Evolutionary conservation across 2,797 vertebrate genomes (phyloP).

Genomic region (Argentina silus): DNA sequence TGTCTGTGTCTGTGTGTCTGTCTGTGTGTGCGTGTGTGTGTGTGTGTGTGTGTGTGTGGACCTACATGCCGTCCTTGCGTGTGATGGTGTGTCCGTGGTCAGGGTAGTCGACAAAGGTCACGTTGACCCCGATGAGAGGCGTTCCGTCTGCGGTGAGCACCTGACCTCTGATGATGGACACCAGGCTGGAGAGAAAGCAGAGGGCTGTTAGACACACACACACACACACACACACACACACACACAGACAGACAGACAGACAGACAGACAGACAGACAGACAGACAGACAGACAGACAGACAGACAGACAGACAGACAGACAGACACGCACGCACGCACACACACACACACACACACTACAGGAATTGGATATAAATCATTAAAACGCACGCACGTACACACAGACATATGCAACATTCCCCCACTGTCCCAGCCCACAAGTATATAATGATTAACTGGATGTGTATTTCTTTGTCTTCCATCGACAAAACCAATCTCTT

Average conservation of each 20-base stretch:
- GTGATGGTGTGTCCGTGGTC: slow-evolving; percentile 95
- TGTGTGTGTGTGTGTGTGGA: slow-evolving; percentile 42
- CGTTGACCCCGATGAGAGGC: slow-evolving; percentile 95
- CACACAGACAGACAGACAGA: background rate
- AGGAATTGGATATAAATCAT: slow-evolving; percentile 40
- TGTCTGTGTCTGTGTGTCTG: slow-evolving; percentile 5
- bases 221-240: background rate
- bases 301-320: background rate
- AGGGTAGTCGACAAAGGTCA: slow-evolving; percentile 94
- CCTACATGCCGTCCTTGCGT: slow-evolving; percentile 96
- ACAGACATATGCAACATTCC: background rate
- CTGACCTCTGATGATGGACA: slow-evolving; percentile 94
- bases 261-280: slow-evolving; percentile 5
- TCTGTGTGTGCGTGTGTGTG: slow-evolving; percentile 12
- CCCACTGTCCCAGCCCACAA: too few species aligned
- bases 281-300: slow-evolving; percentile 2
- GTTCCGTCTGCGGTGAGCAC: slow-evolving; percentile 96
- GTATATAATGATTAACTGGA: too few species aligned
- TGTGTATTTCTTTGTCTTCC: too few species aligned
- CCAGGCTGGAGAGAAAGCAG: slow-evolving; percentile 77
- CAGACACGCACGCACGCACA: background rate
- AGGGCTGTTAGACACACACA: background rate
- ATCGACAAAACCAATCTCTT: too few species aligned
- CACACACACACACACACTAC: slow-evolving; percentile 6
- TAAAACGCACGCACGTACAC: slow-evolving; percentile 30